Evolutionary conservation across 2,113 vertebrate genomes (phyloP).

Genomic region (Ceratotherium simum): DNA sequence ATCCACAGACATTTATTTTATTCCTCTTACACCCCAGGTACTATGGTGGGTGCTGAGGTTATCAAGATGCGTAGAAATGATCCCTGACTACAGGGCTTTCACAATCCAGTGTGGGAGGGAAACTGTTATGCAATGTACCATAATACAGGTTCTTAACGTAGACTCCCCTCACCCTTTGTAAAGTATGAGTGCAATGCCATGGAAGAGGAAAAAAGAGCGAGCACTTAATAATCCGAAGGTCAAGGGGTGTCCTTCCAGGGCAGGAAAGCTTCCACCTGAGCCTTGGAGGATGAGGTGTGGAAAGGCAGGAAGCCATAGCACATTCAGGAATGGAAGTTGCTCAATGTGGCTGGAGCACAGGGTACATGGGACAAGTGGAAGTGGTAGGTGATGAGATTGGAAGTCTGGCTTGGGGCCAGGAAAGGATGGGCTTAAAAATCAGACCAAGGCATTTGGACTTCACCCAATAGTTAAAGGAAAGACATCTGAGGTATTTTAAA

Average conservation of each 20-base stretch:
- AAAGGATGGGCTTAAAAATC: not conserved
- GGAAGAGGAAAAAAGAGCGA: not conserved
- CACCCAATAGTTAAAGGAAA: not conserved
- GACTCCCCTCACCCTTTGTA: not conserved
- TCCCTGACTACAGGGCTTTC: not conserved
- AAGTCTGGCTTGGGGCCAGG: not conserved
- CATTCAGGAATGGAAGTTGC: not conserved
- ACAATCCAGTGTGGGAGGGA: not conserved
- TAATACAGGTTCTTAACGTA: not conserved
- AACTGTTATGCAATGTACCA: not conserved
- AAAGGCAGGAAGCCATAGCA: not conserved
- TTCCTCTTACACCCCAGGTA: not conserved
- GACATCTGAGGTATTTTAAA: not conserved
- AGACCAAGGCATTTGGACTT: not conserved
- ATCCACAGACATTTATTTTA: not conserved
- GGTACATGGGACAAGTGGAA: not conserved
- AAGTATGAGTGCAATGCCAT: not conserved
- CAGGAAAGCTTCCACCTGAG: not conserved
- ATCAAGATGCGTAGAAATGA: not conserved
- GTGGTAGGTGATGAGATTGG: not conserved
- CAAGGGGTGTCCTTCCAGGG: not conserved
- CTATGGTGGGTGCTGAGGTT: not conserved
- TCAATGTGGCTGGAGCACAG: not conserved
- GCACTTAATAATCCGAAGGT: not conserved
- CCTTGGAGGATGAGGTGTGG: not conserved